These are phyloP conservation scores for Crotalus helleri DNA, from an alignment of 2,113 vertebrate genomes.

Conservation along the genomic window DNA sequence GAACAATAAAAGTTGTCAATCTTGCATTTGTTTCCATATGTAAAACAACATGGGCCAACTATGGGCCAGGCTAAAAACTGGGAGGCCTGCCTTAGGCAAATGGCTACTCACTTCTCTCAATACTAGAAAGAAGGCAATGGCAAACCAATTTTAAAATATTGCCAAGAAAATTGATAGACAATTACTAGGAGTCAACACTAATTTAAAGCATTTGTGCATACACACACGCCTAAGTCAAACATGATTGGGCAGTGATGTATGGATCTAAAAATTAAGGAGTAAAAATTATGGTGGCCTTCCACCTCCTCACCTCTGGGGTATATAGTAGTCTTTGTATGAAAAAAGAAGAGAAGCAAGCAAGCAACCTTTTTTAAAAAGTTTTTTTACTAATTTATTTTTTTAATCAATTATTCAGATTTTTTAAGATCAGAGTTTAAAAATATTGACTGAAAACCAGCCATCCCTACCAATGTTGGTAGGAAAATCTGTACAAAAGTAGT, in stretches of 20 bases:
- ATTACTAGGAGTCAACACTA: background rate
- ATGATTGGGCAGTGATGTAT: background rate
- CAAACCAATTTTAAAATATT: background rate
- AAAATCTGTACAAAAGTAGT: slow-evolving; percentile 4
- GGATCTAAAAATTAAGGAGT: background rate
- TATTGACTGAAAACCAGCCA: background rate
- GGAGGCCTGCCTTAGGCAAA: background rate
- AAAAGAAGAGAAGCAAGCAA: background rate
- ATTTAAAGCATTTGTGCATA: background rate
- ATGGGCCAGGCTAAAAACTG: background rate
- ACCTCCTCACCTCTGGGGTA: background rate
- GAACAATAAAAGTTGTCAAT: background rate
- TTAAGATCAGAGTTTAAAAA: background rate
- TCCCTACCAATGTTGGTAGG: slow-evolving; percentile 2
- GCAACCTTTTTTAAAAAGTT: background rate
- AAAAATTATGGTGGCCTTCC: background rate
- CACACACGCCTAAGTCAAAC: background rate
- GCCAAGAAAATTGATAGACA: background rate
- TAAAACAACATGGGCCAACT: background rate
- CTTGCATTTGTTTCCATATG: background rate
- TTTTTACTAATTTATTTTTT: slow-evolving; percentile 8
- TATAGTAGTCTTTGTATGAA: background rate
- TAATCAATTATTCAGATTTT: background rate
- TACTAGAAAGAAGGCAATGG: background rate
- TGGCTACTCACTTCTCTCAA: background rate